Evolutionary conservation across 92 coral and sea anemone genomes (phyloP), one percentile per base, ranked within the genome.

Genomic region (Isaurus tuberculatus): DNA sequence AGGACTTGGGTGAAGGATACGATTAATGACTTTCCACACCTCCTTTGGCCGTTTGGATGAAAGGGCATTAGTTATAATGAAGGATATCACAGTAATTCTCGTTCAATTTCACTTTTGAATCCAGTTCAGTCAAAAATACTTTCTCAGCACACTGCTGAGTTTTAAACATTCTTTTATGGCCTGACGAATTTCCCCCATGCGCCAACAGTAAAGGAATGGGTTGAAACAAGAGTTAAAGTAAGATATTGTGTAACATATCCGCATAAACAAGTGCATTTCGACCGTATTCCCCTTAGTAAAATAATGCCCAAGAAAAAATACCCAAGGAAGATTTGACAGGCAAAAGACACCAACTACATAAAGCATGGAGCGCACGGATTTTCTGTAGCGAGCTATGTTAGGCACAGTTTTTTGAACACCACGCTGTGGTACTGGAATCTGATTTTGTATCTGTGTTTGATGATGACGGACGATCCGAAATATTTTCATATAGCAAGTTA

Each of bases 151-250:
- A 37, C 43, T 37, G 10, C 7, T 7, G 46, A 7, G 7, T 37
- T 40, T 8, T 40, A 40, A 1, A 9, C 11, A 13, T 58, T 58
- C 65, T n/a, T 58, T 58, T 6, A 58, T 10, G 65, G 65, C 65
- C 28, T 58, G 65, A 26, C 29, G 65, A 58, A 58, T 19, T n/a
- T 19, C 26, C 28, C 65, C 28, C 3, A 58, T 16, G 3, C 65
- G 65, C 65, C 65, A 58, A 58, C 65, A 58, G 65, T 58, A 58
- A 22, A 58, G 28, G 23, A 58, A 58, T 16, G 65, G 65, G 65
- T 58, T 58, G 27, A 58, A n/a, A 26, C 65, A 22, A 58, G 29
- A 58, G 65, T 58, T 58, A 23, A 58, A 20, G 11, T 17, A 58
- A 26, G 65, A n/a, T 0, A 58, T 5, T 20, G 65, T 15, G 20